Conservation (phyloP, 2,888 invertebrate species). For the Syrista parreyssii region DNA sequence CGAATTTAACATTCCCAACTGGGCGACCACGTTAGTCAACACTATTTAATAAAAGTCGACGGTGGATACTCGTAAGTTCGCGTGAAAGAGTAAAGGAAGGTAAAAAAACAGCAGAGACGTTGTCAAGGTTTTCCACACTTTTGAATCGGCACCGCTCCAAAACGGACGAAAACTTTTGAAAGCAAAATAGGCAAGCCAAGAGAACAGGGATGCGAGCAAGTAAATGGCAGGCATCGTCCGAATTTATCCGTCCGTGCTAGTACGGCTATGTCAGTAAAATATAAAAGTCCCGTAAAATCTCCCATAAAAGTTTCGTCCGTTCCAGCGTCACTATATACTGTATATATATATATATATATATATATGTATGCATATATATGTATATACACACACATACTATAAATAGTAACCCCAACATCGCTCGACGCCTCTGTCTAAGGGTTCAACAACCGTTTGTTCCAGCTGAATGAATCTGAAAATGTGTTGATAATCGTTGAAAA, state of each 20-base stretch:
- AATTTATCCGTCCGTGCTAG: background rate
- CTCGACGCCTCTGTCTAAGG: no score
- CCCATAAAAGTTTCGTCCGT: background rate
- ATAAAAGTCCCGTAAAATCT: slow-evolving; percentile 4
- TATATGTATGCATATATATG: no score
- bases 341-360: background rate
- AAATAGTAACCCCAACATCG: no score
- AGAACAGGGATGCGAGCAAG: background rate
- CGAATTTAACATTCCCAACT: background rate
- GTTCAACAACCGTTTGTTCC: no score
- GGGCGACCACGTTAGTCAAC: background rate
- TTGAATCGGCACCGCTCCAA: background rate
- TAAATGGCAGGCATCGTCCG: background rate
- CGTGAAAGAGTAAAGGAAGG: background rate
- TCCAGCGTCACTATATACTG: background rate
- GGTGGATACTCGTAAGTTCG: background rate
- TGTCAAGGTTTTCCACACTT: background rate
- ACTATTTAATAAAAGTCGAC: background rate
- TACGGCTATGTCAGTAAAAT: background rate
- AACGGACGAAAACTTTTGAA: background rate
- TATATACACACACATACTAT: no score
- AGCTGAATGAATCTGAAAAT: no score
- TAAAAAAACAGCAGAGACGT: background rate
- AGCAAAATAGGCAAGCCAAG: background rate
- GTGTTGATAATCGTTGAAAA: no score